Evolutionary conservation across 2,888 invertebrate genomes (phyloP).

Genomic region (Mongoloraphidia duomilia): DNA sequence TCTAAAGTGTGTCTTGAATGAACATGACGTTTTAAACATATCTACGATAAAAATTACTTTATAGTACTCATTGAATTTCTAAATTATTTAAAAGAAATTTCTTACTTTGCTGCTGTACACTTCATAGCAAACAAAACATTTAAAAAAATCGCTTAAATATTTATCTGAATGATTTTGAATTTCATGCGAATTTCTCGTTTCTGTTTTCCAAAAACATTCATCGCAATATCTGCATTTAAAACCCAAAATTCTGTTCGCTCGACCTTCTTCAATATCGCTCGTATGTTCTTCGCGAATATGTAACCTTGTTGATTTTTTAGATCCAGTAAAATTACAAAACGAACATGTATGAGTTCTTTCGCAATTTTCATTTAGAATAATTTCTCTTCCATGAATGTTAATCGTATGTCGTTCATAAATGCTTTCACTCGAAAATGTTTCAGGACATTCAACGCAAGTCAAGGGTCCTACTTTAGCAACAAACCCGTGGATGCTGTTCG

Average conservation of each 20-base stretch:
- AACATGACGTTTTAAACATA: background rate
- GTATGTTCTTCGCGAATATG: conserved; percentile 6
- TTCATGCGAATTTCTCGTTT: conserved; percentile 12
- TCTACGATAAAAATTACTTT: background rate
- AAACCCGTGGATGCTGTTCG: background rate
- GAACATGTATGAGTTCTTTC: background rate
- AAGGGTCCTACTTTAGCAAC: background rate
- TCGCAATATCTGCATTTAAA: conserved; percentile 15
- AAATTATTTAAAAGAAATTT: background rate
- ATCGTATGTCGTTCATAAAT: background rate
- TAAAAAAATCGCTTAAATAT: conserved; percentile 2
- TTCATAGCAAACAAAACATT: conserved; percentile 7
- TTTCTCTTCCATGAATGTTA: background rate
- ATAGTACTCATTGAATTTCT: too few relatives aligned
- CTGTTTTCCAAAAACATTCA: conserved; percentile 13
- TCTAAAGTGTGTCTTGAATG: background rate
- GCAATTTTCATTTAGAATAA: background rate
- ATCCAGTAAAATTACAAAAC: conserved; percentile 5
- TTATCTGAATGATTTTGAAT: conserved; percentile 9
- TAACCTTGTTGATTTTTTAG: background rate
- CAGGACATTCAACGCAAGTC: conserved; percentile 1
- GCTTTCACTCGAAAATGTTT: background rate
- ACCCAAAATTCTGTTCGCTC: background rate
- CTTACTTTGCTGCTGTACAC: conserved; percentile 4
- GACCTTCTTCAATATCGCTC: background rate